A percentile compares a stretch with the other conserved stretches of the same genome.
Evolutionary conservation across 2,797 vertebrate species (phyloP).

Genomic region (Pseudomugil tenellus): DNA sequence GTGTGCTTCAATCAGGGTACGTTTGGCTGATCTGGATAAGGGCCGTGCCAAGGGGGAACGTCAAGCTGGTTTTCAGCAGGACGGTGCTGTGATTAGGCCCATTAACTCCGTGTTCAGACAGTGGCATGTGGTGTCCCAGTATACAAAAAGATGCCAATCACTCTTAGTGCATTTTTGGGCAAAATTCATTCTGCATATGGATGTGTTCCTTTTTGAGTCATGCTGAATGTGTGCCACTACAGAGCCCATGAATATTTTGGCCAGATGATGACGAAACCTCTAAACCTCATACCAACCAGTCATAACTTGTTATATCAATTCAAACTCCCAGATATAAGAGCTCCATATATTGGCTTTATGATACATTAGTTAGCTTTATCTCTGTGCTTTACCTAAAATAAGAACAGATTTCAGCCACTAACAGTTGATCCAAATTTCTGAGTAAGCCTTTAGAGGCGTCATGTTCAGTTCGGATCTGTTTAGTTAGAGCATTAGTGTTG

Average conservation of each 20-base stretch:
- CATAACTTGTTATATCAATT: too few relatives aligned
- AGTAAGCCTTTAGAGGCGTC: not conserved
- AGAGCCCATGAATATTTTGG: not conserved
- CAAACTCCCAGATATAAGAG: not conserved
- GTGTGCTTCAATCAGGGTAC: too few relatives aligned
- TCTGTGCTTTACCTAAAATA: not conserved
- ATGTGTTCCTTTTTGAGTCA: not conserved
- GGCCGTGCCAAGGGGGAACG: too few relatives aligned
- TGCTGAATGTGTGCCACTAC: not conserved
- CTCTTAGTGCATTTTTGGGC: not conserved
- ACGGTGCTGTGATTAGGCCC: not conserved
- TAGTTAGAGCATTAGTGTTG: not conserved
- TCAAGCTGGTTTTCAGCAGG: too few relatives aligned
- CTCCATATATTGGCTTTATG: not conserved
- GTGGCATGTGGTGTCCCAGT: not conserved
- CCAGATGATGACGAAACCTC: too few relatives aligned
- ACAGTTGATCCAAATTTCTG: not conserved
- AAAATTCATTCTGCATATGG: not conserved
- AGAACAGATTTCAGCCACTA: not conserved
- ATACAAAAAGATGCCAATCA: not conserved
- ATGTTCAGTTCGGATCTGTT: not conserved
- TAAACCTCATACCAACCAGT: not conserved
- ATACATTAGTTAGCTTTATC: not conserved
- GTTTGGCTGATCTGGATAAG: too few relatives aligned
- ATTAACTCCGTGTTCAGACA: not conserved